A percentile compares a stretch with the other conserved stretches of the same genome.
phyloP scores from a whole-genome alignment of 2,888 invertebrate genomes.

The Netelia virgata region DNA sequence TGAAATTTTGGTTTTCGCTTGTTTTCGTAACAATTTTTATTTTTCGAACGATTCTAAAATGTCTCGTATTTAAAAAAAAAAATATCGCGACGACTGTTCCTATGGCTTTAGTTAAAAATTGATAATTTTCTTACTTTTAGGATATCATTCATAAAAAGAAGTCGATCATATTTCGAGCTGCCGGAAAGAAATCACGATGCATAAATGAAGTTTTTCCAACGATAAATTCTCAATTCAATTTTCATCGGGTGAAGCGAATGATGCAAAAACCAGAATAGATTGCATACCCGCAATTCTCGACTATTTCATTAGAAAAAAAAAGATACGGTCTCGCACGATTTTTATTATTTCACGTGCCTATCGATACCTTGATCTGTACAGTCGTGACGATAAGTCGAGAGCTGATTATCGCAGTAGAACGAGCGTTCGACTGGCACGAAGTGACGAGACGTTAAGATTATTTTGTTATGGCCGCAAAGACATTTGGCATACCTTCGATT shows the following conservation, averaged over 20 bases:
- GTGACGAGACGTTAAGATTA: background rate
- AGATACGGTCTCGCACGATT: background rate
- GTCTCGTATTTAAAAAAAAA: too few relatives aligned
- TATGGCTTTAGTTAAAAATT: too few relatives aligned
- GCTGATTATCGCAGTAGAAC: constrained; percentile 24
- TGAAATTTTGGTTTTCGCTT: too few relatives aligned
- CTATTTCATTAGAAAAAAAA: background rate
- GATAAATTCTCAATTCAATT: background rate
- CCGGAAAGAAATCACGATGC: too few relatives aligned
- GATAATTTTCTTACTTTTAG: too few relatives aligned
- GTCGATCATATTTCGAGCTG: too few relatives aligned
- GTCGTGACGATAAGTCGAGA: constrained; percentile 13
- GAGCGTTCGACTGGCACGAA: constrained; percentile 28
- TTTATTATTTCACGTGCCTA: background rate
- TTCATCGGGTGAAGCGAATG: background rate
- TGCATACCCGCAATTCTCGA: background rate
- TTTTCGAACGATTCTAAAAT: too few relatives aligned
- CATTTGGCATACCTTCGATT: background rate
- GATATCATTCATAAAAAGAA: too few relatives aligned
- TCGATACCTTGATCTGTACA: background rate
- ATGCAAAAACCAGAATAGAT: background rate
- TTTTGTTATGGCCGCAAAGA: constrained; percentile 2
- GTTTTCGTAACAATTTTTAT: too few relatives aligned
- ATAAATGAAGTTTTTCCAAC: too few relatives aligned
- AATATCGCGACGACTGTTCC: too few relatives aligned